Evolutionary conservation across 2,888 invertebrate species (phyloP), one percentile per base, ranked within the genome.

Genomic region (Notodonta ziczac): DNA sequence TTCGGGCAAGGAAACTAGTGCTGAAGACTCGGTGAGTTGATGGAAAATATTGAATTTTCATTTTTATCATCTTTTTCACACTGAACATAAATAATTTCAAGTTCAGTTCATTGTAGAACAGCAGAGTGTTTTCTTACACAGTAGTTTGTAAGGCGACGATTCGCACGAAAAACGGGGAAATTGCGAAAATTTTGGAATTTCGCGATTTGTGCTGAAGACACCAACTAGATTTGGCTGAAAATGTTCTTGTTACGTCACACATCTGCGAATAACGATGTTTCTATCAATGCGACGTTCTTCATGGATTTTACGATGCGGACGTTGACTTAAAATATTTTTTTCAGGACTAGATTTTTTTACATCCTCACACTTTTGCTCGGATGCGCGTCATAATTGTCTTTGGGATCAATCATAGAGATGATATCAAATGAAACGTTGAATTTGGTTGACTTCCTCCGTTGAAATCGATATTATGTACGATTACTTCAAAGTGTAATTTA

Each of bases 141-240:
- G 40, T 54, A 52, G 52, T 52, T 40, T 12, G 32, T 60, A 24
- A 39, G n/a, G 61, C 51, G 61, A 16, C 13, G 50, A 52, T 62
- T 56, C 13, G 39, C 39, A 51, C 48, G 40, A 12, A 57, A 62
- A 72, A 60, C 56, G 10, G 57, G 7, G 39, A 10, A 48, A 54
- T 59, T 66, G 59, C 53, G 13, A 52, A n/a, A 66, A 78, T 73
- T 60, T 40, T 57, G 44, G 54, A 32, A 60, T 68, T 66, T 69
- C 61, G 63, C 61, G 62, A 60, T 59, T 60, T 66, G 61, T 60
- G 40, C 59, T 16, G 58, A 59, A 74, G 82, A 69, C 67, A 86
- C 88, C 88, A 85, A 78, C 88, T 88, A 88, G 88, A 88, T 87
- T 70, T 60, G 51, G 8, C 42, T 24, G 54, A 68, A 66, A 68